A percentile compares a stretch with the other conserved stretches of the same genome.
phyloP scores from a whole-genome alignment of 2,888 invertebrate species.

The Eupithecia inturbata region DNA sequence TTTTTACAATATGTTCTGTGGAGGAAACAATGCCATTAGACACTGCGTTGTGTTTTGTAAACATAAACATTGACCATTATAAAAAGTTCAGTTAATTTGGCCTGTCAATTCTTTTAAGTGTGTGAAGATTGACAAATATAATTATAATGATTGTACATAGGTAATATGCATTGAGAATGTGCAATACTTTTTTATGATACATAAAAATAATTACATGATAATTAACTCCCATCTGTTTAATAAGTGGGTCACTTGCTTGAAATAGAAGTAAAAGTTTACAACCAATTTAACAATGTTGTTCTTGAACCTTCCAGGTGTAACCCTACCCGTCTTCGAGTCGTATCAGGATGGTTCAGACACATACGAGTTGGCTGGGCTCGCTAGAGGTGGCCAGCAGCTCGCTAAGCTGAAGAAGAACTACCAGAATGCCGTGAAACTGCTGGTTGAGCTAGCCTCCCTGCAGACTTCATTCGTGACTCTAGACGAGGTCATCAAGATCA shows the following conservation, averaged over 20 bases:
- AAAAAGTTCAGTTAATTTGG: no score
- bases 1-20: no score
- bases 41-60: no score
- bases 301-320: conserved; percentile 88
- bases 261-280: not conserved
- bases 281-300: not conserved
- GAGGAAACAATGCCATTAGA: no score
- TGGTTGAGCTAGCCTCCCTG: conserved; percentile 98
- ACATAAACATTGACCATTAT: no score
- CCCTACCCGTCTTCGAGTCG: conserved; percentile 96
- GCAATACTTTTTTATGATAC: no score
- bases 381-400: conserved; percentile 98
- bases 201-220: no score
- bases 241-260: not conserved
- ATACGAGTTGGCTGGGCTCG: conserved; percentile 97
- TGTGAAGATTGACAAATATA: no score
- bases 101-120: no score
- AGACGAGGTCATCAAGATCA: conserved; percentile 99
- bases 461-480: conserved; percentile 99
- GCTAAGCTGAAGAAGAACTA: conserved; percentile 99
- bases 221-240: not conserved
- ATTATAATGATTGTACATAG: no score
- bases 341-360: conserved; percentile 98
- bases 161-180: not conserved
- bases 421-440: conserved; percentile 96